Evolutionary conservation across 2,797 vertebrate species (phyloP), one percentile per base, ranked within the genome.

Genomic region (Rhodeus uyekii): DNA sequence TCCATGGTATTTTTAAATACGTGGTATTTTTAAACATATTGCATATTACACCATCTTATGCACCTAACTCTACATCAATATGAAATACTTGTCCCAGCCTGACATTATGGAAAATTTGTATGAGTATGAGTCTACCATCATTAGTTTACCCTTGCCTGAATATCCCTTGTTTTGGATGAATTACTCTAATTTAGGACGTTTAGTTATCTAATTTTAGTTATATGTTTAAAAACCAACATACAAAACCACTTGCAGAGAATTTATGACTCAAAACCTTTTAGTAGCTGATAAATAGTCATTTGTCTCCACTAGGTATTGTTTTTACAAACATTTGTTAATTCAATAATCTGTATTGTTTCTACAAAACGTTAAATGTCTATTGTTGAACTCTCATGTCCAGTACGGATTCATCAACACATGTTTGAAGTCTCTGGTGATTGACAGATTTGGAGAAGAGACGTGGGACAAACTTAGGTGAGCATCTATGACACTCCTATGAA

Each of bases 381-480:
- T 18, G 13, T 32, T 13, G 55, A 44, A 5, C 36, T 68, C 36
- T 67, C 8, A 68, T 91, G 9, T 50, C 7, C 29, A 95, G 93
- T 95, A 94, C 89, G 93, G 93, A 81, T 95, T 94, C 88, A 94
- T 94, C 84, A 96, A 96, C 78, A 92, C 87, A 0, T 94, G 92
- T 84, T 87, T 92, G 88, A 95, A 94, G 88, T 94, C 92, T 19
- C 72, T 94, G 86, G 89, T 94, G 53, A 87, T 94, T 68, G 94
- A 95, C 85, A 94, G 93, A 85, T 93, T 94, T 50, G 92, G 93
- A 76, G 93, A 95, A 90, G 93, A 94, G 81, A 90, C 87, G 0
- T 95, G 94, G 92, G 88, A 90, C 78, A 94, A 93, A 89, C 89
- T 96, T 86, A 95, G 95, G 94, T 96, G 39, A 58, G n/a, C 42